A percentile compares a stretch with the other conserved stretches of the same genome.
phyloP scores from a whole-genome alignment of 2,888 invertebrate species.

The Epirrhoe alternata region DNA sequence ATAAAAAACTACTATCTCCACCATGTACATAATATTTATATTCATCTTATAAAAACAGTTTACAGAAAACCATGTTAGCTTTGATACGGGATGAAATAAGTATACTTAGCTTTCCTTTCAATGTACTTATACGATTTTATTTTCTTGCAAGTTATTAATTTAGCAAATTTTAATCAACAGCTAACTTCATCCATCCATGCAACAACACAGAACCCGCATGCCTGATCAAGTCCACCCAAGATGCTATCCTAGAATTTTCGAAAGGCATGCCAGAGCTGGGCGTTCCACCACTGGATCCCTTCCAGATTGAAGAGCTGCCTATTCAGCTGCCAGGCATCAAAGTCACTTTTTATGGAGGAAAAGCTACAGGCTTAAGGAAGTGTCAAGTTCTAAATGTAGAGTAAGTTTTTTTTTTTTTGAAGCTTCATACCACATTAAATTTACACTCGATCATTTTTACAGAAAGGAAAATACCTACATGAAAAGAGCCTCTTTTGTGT shows the following conservation, averaged over 20 bases:
- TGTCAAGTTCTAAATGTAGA: slow-evolving; percentile 78
- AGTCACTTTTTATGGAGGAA: slow-evolving; percentile 76
- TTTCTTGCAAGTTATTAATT: neutral
- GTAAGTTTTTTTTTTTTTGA: slow-evolving; percentile 60
- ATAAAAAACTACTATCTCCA: too few relatives aligned
- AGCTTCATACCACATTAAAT: neutral
- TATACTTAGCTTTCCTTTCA: too few relatives aligned
- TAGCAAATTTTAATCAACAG: slow-evolving; percentile 52
- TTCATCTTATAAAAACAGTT: too few relatives aligned
- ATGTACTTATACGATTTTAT: too few relatives aligned
- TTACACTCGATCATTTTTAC: too few relatives aligned
- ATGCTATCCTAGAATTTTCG: slow-evolving; percentile 75
- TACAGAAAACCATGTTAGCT: too few relatives aligned
- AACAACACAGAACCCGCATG: slow-evolving; percentile 74
- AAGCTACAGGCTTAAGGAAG: slow-evolving; percentile 74
- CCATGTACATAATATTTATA: too few relatives aligned
- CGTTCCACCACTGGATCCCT: slow-evolving; percentile 76
- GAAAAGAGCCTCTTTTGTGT: too few relatives aligned
- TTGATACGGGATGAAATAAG: too few relatives aligned
- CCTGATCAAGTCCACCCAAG: slow-evolving; percentile 71
- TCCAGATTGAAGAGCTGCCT: slow-evolving; percentile 73
- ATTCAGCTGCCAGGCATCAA: slow-evolving; percentile 80
- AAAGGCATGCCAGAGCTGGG: slow-evolving; percentile 73
- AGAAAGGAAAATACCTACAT: too few relatives aligned
- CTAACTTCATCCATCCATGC: slow-evolving; percentile 77